Conservation (phyloP, 2,113 vertebrate genomes). For the Melanerpes formicivorus region DNA sequence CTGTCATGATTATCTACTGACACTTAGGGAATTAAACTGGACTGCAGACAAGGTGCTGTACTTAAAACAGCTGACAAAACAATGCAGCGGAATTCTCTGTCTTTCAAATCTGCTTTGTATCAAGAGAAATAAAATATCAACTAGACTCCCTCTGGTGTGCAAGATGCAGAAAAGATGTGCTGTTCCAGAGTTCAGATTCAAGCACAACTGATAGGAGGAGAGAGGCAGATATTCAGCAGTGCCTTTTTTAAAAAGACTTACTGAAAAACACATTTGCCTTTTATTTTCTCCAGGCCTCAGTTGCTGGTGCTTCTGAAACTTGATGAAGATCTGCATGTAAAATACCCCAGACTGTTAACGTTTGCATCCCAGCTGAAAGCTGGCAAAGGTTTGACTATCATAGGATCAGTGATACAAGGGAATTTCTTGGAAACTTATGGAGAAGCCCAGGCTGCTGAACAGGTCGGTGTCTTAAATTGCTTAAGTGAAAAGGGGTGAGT, state of each 20-base stretch:
- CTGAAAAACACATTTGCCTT: background rate
- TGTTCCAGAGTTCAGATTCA: background rate
- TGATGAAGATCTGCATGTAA: constrained; percentile 96
- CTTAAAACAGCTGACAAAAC: background rate
- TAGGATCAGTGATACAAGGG: constrained; percentile 94
- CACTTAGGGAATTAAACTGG: background rate
- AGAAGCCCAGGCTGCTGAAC: constrained; percentile 95
- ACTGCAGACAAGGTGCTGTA: background rate
- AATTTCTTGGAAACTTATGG: constrained; percentile 96
- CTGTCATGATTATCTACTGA: background rate
- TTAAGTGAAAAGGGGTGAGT: background rate
- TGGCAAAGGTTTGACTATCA: constrained; percentile 96
- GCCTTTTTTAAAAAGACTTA: background rate
- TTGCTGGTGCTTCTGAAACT: constrained; percentile 93
- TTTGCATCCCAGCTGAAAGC: constrained; percentile 98
- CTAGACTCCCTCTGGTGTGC: background rate
- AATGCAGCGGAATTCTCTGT: background rate
- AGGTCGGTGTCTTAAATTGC: constrained; percentile 75
- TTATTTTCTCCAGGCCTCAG: constrained; percentile 84
- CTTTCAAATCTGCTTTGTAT: background rate
- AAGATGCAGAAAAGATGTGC: background rate
- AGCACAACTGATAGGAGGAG: background rate
- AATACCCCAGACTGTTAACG: constrained; percentile 94
- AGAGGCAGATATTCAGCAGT: background rate
- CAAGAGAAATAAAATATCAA: background rate